These are phyloP conservation scores for Cyrtorhinus lividipennis DNA, from an alignment of 1,140 invertebrate genomes.

Conservation along the genomic window DNA sequence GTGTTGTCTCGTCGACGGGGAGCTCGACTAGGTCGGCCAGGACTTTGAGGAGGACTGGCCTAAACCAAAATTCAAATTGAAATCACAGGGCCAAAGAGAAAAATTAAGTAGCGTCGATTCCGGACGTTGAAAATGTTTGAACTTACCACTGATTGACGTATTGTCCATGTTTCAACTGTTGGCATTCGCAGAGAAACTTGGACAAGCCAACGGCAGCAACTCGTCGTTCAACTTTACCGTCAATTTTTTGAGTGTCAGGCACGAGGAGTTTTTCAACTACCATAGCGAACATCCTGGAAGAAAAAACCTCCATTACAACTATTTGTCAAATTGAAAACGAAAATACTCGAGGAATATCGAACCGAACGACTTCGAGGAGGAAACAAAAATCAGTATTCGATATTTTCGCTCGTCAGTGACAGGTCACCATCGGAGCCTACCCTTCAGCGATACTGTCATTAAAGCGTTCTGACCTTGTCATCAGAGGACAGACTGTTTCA, in stretches of 20 bases:
- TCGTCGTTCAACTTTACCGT: slow-evolving; percentile 67
- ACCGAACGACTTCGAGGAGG: too few species aligned
- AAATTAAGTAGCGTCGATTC: background rate
- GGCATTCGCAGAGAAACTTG: slow-evolving; percentile 66
- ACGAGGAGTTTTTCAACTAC: slow-evolving; percentile 78
- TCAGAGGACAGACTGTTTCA: too few species aligned
- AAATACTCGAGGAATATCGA: too few species aligned
- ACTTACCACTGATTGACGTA: slow-evolving; percentile 50
- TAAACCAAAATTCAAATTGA: slow-evolving; percentile 24
- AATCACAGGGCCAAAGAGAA: background rate
- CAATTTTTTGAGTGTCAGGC: slow-evolving; percentile 72
- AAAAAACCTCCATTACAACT: slow-evolving; percentile 16
- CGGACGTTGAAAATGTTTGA: background rate
- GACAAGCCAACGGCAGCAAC: slow-evolving; percentile 77
- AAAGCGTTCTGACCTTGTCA: too few species aligned
- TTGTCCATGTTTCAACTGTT: slow-evolving; percentile 42
- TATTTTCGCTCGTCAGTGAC: too few species aligned
- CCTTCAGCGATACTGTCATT: too few species aligned
- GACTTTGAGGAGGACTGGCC: slow-evolving; percentile 45
- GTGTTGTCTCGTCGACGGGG: slow-evolving; percentile 59
- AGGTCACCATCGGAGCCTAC: too few species aligned
- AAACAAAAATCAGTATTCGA: too few species aligned
- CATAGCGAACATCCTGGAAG: slow-evolving; percentile 82
- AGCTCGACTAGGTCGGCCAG: slow-evolving; percentile 78
- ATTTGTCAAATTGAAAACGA: slow-evolving; percentile 7